Evolutionary conservation across 2,113 vertebrate genomes (phyloP).

Genomic region (Nematolebias whitei): DNA sequence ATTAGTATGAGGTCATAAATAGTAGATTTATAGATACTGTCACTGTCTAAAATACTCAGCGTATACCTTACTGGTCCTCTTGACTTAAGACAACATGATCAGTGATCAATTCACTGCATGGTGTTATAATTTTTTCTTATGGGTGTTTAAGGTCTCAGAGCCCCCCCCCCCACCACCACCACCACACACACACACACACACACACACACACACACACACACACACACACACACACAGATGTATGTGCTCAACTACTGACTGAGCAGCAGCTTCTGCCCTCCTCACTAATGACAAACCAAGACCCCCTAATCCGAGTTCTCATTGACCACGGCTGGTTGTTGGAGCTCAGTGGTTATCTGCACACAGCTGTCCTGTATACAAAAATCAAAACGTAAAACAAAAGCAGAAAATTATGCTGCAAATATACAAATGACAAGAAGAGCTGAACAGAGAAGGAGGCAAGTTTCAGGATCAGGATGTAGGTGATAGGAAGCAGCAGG

Average conservation of each 20-base stretch:
- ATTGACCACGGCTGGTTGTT: conserved; percentile 19
- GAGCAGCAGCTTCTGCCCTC: conserved; percentile 12
- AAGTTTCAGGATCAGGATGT: conserved; percentile 16
- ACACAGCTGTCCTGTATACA: conserved; percentile 33
- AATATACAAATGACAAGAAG: background rate
- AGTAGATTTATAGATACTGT: too few species aligned
- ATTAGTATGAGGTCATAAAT: too few species aligned
- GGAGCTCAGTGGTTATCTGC: conserved; percentile 15
- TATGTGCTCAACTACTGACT: conserved; percentile 31
- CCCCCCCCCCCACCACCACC: background rate
- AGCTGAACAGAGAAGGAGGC: background rate
- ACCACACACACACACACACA: too few species aligned
- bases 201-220: too few species aligned
- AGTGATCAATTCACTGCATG: too few species aligned
- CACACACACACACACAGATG: too few species aligned
- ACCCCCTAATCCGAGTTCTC: conserved; percentile 33
- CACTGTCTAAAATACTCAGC: too few species aligned
- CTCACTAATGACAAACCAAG: conserved; percentile 44
- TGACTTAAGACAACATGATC: too few species aligned
- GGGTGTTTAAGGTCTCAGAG: too few species aligned
- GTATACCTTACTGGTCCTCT: too few species aligned
- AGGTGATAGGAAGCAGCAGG: conserved; percentile 20
- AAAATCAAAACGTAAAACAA: conserved; percentile 3
- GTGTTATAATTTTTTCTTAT: too few species aligned
- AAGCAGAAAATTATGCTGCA: background rate